These are phyloP conservation scores for Oryctes rhinoceros DNA, from an alignment of 1,140 invertebrate genomes.

Conservation along the genomic window DNA sequence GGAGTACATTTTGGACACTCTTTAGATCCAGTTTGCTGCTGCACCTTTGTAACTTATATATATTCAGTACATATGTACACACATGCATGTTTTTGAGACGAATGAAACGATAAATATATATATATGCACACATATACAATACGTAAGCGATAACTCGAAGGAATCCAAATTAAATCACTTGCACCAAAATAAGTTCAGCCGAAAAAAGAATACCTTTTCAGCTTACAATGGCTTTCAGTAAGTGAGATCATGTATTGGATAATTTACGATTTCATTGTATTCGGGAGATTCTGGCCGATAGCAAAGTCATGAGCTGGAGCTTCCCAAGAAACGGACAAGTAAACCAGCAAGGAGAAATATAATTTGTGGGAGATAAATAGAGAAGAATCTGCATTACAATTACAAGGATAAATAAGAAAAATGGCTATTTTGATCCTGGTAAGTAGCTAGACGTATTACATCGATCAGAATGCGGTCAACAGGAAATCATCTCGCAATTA, in stretches of 20 bases:
- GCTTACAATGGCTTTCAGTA: slow-evolving; percentile 1
- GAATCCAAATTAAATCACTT: slow-evolving; percentile 6
- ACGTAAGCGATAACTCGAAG: neutral
- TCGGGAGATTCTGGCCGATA: neutral
- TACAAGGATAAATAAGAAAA: too few relatives aligned
- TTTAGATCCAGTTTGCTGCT: too few relatives aligned
- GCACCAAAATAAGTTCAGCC: neutral
- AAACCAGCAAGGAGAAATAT: neutral
- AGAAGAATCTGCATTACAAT: too few relatives aligned
- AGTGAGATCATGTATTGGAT: slow-evolving; percentile 33
- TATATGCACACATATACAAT: too few relatives aligned
- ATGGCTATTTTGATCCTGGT: too few relatives aligned
- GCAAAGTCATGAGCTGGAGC: neutral
- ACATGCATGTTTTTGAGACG: neutral
- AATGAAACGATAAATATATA: neutral
- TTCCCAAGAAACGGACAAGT: neutral
- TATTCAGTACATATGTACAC: neutral
- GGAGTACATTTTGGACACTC: too few relatives aligned
- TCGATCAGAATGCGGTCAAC: too few relatives aligned
- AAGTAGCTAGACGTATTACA: too few relatives aligned
- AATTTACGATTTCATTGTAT: slow-evolving; percentile 32
- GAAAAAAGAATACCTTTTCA: slow-evolving; percentile 8
- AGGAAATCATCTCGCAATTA: too few relatives aligned
- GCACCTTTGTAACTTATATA: too few relatives aligned
- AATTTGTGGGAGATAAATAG: too few relatives aligned